Base-by-base conservation (phyloP, 2,888 invertebrate genomes). In the Chymomyza fuscimana region DNA sequence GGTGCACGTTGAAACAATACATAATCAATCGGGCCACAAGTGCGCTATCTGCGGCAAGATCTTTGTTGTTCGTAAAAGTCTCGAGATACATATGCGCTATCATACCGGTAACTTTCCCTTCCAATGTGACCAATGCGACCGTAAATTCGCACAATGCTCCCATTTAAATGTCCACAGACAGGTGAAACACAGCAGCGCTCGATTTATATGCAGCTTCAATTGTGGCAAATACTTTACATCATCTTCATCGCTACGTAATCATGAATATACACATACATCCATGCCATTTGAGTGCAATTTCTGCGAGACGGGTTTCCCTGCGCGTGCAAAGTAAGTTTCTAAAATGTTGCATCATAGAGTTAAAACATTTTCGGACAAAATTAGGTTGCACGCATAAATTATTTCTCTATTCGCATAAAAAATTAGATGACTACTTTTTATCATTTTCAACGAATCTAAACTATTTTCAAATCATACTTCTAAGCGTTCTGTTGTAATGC, bases 261-360 rank as follows among this genome's bases (percentile, higher is more conserved):
- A 89, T 66, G 88, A 89, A 69, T 87, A 72, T 61, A 73, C 78
- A 0, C 88, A 89, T 56, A 73, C 84, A 32, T 64, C 74, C 19
- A 87, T 89, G 89, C 89, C 89, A 0, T 89, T 89, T 56, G 85
- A 88, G 60, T 89, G 89, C 67, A 64, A 69, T 6, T 70, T 79
- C 64, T 89, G 89, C 52, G 73, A 80, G 2, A 72, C 77, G 19
- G 86, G 86, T 9, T 89, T 82, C 73, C 83, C 88, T 7, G 81
- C 84, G 2, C 86, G 88, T 56, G 71, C 81, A 10, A 89, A 89
- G 89, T 89, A 56, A 77, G 76, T 82, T 12, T 25, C 19, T 63
- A 16, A 63, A 25, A 25, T 1, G 19, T 19, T 19, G 19, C 16
- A n/a, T 22, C 1, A 25, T 52, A 40, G 10, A 36, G 19, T 15